phyloP scores from a whole-genome alignment of 2,888 invertebrate genomes.

The Kuschelorhynchus macadamiae region DNA sequence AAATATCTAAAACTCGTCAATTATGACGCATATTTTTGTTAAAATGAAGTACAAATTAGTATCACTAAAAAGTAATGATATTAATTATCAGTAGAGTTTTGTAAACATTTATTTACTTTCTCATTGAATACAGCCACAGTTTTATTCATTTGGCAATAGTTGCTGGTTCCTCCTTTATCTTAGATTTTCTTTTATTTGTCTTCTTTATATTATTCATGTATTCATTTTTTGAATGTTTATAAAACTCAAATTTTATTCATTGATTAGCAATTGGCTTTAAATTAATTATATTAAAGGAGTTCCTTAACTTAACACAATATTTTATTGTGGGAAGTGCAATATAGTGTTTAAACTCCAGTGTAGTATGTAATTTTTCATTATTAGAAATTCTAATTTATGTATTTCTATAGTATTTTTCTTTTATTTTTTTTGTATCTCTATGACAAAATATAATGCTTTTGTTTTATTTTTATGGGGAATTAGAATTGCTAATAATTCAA shows the following conservation, averaged over 20 bases:
- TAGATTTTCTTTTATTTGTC: too few relatives aligned
- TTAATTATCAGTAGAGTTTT: constrained; percentile 47
- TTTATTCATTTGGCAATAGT: too few relatives aligned
- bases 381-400: constrained; percentile 56
- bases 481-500: constrained; percentile 59
- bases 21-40: constrained; percentile 67
- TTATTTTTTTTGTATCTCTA: constrained; percentile 40
- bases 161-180: too few relatives aligned
- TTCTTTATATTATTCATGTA: too few relatives aligned
- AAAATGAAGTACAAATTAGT: constrained; percentile 67
- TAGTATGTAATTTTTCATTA: constrained; percentile 50
- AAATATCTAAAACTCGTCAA: constrained; percentile 62
- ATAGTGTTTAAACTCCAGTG: constrained; percentile 53
- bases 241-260: constrained; percentile 24
- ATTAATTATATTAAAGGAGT: constrained; percentile 37
- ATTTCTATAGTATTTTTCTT: constrained; percentile 50
- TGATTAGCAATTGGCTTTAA: constrained; percentile 40
- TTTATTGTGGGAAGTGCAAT: constrained; percentile 58
- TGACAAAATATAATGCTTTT: constrained; percentile 43
- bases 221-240: constrained; percentile 28
- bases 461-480: constrained; percentile 51
- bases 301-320: constrained; percentile 54
- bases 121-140: background rate
- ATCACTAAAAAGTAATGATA: constrained; percentile 49
- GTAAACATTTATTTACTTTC: constrained; percentile 10